Base-by-base conservation (phyloP, 2,888 invertebrate species). In the Conops quadrifasciatus region DNA sequence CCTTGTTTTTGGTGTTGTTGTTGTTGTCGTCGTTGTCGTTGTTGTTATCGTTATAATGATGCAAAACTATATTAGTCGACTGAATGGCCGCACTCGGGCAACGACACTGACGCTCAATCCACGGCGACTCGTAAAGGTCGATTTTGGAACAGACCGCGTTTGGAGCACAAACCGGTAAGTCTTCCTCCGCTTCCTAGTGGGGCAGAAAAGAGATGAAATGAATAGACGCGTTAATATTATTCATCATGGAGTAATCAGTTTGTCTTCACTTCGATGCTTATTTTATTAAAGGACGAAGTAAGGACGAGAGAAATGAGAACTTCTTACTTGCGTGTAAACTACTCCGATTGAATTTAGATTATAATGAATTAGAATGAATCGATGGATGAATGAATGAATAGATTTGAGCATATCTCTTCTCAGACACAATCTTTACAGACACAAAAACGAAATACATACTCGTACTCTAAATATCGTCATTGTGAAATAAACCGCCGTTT, bases 61-160 rank as follows among this genome's bases (percentile, higher is more conserved):
- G 75, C 9, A 82, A 74, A 24, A 82, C 76, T 19, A 81, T 78
- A 75, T 81, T 82, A 65, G 83, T 80, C 70, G 81, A 74, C 5
- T 81, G 81, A 26, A 16, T 49, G 78, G 81, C 82, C 2, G 80
- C 85, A 58, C 87, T 87, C 21, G 90, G 89, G 86, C 95, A 95
- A 73, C 93, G 90, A 82, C 95, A 95, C 82, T 94, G 94, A 78
- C 92, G 90, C 86, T 95, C 95, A 62, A 94, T 90, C 94, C 95
- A 95, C 13, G 95, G 95, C 70, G 91, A 87, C 80, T 93, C 94
- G 85, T 95, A 95, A 24, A 94, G 87, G 86, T 95, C 95, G 74
- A 95, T 92, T 86, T 94, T 94, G 80, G 93, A 94, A 88, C 95
- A 95, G 36, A 95, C 94, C 71, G 93, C 91, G 80, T 91, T 89